phyloP scores from a whole-genome alignment of 2,888 invertebrate species.

The Siphlonurus alternatus region DNA sequence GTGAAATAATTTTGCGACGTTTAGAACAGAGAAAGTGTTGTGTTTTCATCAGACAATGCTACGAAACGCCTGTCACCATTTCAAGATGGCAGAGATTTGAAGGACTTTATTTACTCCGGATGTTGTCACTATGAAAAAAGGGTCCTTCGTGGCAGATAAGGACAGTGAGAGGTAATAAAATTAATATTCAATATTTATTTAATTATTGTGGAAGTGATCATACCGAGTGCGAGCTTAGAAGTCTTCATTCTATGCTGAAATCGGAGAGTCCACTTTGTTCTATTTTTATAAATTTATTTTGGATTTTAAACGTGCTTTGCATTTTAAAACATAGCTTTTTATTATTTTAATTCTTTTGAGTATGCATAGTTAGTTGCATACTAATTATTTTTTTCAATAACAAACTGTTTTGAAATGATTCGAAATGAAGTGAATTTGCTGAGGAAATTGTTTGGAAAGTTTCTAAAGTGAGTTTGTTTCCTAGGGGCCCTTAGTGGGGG shows the following conservation, averaged over 20 bases:
- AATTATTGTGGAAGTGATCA: too few species aligned
- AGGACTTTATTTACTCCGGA: slow-evolving; percentile 47
- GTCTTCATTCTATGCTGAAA: not conserved
- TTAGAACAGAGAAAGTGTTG: slow-evolving; percentile 4
- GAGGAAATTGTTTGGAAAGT: not conserved
- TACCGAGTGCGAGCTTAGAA: too few species aligned
- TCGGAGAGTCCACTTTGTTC: not conserved
- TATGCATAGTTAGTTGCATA: not conserved
- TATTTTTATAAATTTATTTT: not conserved
- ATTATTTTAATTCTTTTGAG: not conserved
- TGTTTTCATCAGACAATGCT: slow-evolving; percentile 12
- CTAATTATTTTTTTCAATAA: not conserved
- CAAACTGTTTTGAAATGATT: too few species aligned
- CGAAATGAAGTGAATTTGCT: too few species aligned
- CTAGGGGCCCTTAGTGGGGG: not conserved
- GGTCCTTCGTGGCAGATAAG: slow-evolving; percentile 41
- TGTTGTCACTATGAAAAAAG: slow-evolving; percentile 48
- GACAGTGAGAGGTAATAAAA: slow-evolving; percentile 42
- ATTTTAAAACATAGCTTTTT: not conserved
- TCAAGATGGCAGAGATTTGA: slow-evolving; percentile 60
- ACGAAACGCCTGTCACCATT: slow-evolving; percentile 17
- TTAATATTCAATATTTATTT: too few species aligned
- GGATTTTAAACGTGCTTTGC: not conserved
- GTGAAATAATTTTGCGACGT: not conserved
- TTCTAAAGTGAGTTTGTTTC: not conserved